These are phyloP conservation scores for Antheraea assamensis DNA, from an alignment of 2,888 invertebrate species.

Conservation along the genomic window DNA sequence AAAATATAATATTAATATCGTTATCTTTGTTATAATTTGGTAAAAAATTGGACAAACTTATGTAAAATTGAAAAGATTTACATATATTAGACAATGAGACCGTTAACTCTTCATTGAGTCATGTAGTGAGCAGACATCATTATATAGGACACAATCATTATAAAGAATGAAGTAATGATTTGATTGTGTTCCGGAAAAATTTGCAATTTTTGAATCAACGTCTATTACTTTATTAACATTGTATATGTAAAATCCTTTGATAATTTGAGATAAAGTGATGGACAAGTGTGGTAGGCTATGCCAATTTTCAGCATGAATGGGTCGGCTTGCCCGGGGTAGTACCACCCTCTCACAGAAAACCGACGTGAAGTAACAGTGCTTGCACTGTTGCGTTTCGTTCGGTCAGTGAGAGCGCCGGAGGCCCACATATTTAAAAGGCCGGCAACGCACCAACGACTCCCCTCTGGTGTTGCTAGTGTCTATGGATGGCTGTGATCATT, in stretches of 20 bases:
- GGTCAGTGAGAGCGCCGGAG: too few relatives aligned
- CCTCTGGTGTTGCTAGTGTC: too few relatives aligned
- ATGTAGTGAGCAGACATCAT: background rate
- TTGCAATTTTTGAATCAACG: slow-evolving; percentile 7
- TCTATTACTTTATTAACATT: background rate
- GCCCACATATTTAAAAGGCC: too few relatives aligned
- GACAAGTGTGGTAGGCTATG: background rate
- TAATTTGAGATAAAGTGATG: background rate
- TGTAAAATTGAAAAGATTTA: background rate
- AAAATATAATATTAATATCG: background rate
- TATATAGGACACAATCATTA: slow-evolving; percentile 3
- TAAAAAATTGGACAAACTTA: background rate
- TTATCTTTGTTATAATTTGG: background rate
- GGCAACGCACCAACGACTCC: too few relatives aligned
- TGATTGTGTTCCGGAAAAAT: background rate
- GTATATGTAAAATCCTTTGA: background rate
- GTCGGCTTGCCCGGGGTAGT: too few relatives aligned
- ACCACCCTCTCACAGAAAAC: too few relatives aligned
- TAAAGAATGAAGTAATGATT: slow-evolving; percentile 6
- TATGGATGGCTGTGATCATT: too few relatives aligned
- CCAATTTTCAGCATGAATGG: too few relatives aligned
- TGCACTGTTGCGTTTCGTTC: too few relatives aligned
- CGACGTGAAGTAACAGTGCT: too few relatives aligned
- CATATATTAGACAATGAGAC: background rate
- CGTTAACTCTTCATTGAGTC: background rate